A percentile compares a stretch with the other conserved stretches of the same genome.
These are phyloP conservation scores for Sericinus montela DNA, from an alignment of 2,888 invertebrate genomes.

Conservation along the genomic window DNA sequence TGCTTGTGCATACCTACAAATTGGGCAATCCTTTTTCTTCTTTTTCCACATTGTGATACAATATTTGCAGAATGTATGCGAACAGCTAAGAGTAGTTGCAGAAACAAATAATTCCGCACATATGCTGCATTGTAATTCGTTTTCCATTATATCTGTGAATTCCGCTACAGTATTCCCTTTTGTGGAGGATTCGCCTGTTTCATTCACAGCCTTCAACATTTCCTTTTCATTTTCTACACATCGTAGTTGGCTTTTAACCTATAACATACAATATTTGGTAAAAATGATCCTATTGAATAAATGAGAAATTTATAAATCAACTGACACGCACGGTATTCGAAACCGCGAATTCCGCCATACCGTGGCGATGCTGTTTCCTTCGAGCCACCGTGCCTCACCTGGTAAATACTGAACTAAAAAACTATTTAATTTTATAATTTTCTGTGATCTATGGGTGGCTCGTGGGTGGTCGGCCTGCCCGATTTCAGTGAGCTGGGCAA, in stretches of 20 bases:
- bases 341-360: too few relatives aligned
- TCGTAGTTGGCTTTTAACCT: conserved; percentile 52
- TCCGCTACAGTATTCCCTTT: conserved; percentile 46
- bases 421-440: too few relatives aligned
- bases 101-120: conserved; percentile 86
- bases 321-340: too few relatives aligned
- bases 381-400: too few relatives aligned
- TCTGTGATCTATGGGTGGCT: too few relatives aligned
- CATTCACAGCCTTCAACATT: conserved; percentile 37
- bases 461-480: too few relatives aligned
- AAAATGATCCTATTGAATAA: too few relatives aligned
- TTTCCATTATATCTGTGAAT: conserved; percentile 81
- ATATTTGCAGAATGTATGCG: conserved; percentile 86
- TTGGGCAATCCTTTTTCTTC: conserved; percentile 85
- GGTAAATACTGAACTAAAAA: too few relatives aligned
- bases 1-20: conserved; percentile 73
- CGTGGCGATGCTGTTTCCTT: too few relatives aligned
- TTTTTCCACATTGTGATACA: conserved; percentile 86
- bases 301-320: too few relatives aligned
- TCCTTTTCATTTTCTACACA: conserved; percentile 53
- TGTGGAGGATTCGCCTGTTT: conserved; percentile 30
- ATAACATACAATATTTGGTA: neutral
- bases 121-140: conserved; percentile 86
- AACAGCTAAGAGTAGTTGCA: conserved; percentile 84
- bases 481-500: too few relatives aligned